Conservation (phyloP, 2,888 invertebrate species). For the Fragum fragum region DNA sequence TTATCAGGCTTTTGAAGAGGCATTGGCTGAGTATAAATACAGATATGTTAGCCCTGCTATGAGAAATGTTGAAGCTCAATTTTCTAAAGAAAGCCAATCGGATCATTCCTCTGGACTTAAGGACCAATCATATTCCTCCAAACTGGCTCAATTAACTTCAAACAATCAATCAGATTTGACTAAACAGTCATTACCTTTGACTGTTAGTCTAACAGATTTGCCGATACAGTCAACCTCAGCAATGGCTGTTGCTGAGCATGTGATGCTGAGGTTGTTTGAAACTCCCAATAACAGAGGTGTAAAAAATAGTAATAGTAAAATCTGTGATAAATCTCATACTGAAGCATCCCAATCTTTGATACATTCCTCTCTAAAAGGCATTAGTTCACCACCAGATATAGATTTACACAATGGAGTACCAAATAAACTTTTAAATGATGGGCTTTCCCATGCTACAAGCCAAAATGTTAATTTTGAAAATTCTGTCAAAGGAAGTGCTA, state of each 20-base stretch:
- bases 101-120: constrained; percentile 59
- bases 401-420: background rate
- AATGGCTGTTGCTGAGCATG: constrained; percentile 45
- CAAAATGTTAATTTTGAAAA: background rate
- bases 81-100: constrained; percentile 53
- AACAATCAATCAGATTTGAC: background rate
- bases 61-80: constrained; percentile 31
- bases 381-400: background rate
- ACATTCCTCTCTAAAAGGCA: constrained; percentile 18
- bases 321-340: constrained; percentile 49
- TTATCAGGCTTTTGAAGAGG: constrained; percentile 57
- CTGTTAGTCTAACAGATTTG: constrained; percentile 17
- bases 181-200: background rate
- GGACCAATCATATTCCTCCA: constrained; percentile 59
- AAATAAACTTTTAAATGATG: background rate
- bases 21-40: constrained; percentile 56
- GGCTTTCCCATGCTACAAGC: background rate
- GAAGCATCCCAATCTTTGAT: constrained; percentile 30
- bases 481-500: background rate
- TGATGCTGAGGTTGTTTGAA: constrained; percentile 52
- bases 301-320: background rate
- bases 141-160: constrained; percentile 28
- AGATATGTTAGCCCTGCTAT: constrained; percentile 16
- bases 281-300: background rate
- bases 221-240: constrained; percentile 25